These are phyloP conservation scores for Pogonomyrmex barbatus DNA, from an alignment of 1,140 invertebrate genomes.

Conservation along the genomic window DNA sequence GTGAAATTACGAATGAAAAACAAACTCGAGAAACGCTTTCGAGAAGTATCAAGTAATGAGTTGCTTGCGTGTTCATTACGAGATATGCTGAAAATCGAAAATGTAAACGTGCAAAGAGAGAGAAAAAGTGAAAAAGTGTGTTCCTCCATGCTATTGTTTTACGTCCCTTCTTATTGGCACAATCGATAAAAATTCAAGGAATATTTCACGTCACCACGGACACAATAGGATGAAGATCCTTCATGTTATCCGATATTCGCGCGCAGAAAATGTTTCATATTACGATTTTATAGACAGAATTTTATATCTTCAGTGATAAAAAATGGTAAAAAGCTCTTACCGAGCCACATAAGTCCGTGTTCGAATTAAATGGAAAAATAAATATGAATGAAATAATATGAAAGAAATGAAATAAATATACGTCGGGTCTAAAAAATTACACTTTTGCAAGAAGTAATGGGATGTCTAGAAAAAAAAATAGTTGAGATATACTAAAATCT, in stretches of 20 bases:
- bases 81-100: conserved; percentile 14
- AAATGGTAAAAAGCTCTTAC: not conserved
- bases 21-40: not conserved
- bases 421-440: conserved; percentile 19
- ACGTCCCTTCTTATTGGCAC: not conserved
- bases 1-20: not conserved
- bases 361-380: conserved; percentile 38
- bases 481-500: not conserved
- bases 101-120: not conserved
- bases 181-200: conserved; percentile 35
- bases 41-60: not conserved
- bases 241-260: conserved; percentile 14
- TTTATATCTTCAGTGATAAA: conserved; percentile 38
- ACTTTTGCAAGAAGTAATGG: not conserved
- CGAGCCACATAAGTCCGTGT: conserved; percentile 13
- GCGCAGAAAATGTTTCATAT: not conserved
- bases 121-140: not conserved
- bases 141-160: not conserved
- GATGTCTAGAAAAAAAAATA: not conserved
- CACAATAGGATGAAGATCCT: not conserved
- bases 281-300: conserved; percentile 31
- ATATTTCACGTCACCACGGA: not conserved
- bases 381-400: conserved; percentile 1
- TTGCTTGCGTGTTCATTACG: conserved; percentile 21
- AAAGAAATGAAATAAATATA: conserved; percentile 13